phyloP scores from a whole-genome alignment of 2,888 invertebrate genomes.

The Aquatica leii region DNA sequence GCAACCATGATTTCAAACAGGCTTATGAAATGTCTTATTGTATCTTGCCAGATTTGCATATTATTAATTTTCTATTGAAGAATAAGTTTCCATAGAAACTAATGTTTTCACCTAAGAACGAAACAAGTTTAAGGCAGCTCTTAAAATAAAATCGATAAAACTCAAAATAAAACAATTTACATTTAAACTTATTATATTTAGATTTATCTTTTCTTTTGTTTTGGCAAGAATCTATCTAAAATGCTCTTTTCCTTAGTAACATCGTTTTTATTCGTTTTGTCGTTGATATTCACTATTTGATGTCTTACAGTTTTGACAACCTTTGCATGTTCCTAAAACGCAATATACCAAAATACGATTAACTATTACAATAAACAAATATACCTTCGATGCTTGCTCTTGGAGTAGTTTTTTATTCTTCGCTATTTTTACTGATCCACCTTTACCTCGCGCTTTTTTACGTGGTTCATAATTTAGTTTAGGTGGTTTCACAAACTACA shows the following conservation, averaged over 20 bases:
- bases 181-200: too few species aligned
- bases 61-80: too few species aligned
- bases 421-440: constrained; percentile 75
- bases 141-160: too few species aligned
- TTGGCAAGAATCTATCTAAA: constrained; percentile 76
- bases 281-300: constrained; percentile 49
- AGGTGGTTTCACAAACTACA: constrained; percentile 77
- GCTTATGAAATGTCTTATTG: too few species aligned
- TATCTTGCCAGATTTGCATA: too few species aligned
- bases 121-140: too few species aligned
- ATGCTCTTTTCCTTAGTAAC: constrained; percentile 64
- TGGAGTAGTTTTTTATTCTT: constrained; percentile 80
- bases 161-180: too few species aligned
- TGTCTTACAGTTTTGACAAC: constrained; percentile 60
- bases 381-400: constrained; percentile 72
- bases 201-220: constrained; percentile 48
- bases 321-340: constrained; percentile 64
- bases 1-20: too few species aligned
- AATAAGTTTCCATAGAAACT: too few species aligned
- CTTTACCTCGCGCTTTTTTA: constrained; percentile 79
- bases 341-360: constrained; percentile 26
- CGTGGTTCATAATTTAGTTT: constrained; percentile 79
- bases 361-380: not conserved
- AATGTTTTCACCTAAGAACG: too few species aligned
- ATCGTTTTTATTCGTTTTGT: constrained; percentile 51